Base-by-base conservation (phyloP, 2,888 invertebrate species). In the Salpingus planirostris region DNA sequence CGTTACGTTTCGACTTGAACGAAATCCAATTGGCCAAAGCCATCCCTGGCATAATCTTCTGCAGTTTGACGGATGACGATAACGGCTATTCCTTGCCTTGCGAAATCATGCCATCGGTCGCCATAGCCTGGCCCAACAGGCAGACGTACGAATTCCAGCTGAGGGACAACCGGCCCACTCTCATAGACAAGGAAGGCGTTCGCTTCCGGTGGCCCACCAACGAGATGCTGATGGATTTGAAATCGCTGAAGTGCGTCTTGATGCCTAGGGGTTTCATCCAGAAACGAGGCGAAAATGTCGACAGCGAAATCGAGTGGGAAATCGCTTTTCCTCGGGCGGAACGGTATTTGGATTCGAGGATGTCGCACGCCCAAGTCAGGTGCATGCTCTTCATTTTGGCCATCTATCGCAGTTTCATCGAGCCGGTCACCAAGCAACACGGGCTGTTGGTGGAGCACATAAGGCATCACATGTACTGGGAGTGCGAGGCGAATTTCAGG, bases 261-360 rank as follows among this genome's bases (percentile, higher is more conserved):
- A 70, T 83, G 7, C 87, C 88, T 0, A 65, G 78, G 40, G 82
- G 83, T 4, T 80, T 74, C 57, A 67, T 75, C 25, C 72, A 76
- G 3, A 79, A 78, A 50, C 67, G 72, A 31, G 71, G 73, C 2
- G 57, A 62, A 11, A 81, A 80, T 56, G 65, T 18, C 4, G 50
- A 54, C 33, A 41, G 40, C 27, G 71, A 76, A 36, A 62, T 85
- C 11, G 84, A 88, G 58, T 89, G 88, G 88, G 79, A 78, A 59
- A 68, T 87, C 2, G 71, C 73, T 22, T 88, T 86, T 54, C 84
- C 85, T 0, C 76, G 78, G 31, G 85, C 82, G 0, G 86, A 87
- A 58, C 70, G 77, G 13, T 82, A 76, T 53, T 64, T 89, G 42
- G 81, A 87, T 55, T 76, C 77, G 10, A 75, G 76, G 43, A 68